Percentiles rank a stretch among this genome's conserved stretches.
phyloP scores from a whole-genome alignment of 2,888 invertebrate genomes.

The Gymnoscelis rufifasciata region DNA sequence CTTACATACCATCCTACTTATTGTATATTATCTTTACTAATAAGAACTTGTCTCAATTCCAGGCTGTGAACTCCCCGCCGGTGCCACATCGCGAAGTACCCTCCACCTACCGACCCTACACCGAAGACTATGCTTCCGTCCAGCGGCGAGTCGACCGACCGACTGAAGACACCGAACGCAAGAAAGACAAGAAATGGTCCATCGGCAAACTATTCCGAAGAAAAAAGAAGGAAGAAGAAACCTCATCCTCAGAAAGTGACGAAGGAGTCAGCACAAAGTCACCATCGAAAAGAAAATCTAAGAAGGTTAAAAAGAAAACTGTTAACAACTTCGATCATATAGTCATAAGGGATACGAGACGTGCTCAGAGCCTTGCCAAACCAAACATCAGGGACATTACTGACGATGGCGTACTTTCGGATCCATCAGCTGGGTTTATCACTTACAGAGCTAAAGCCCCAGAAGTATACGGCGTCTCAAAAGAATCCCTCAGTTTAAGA shows the following conservation, averaged over 20 bases:
- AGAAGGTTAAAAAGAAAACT: conserved; percentile 72
- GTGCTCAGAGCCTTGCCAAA: conserved; percentile 72
- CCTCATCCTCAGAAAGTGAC: conserved; percentile 75
- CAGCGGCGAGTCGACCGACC: conserved; percentile 59
- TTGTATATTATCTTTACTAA: conserved; percentile 3
- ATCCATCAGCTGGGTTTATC: conserved; percentile 76
- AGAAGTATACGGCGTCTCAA: conserved; percentile 55
- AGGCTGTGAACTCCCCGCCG: conserved; percentile 76
- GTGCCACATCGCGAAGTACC: conserved; percentile 66
- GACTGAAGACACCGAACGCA: conserved; percentile 58
- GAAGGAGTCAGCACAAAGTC: conserved; percentile 66
- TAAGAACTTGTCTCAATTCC: conserved; percentile 45
- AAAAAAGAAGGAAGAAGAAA: conserved; percentile 84
- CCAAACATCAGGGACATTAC: conserved; percentile 53
- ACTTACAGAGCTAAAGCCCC: conserved; percentile 63
- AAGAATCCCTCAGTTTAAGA: conserved; percentile 61
- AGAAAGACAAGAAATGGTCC: conserved; percentile 88
- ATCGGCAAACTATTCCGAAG: conserved; percentile 88
- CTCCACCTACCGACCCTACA: conserved; percentile 58
- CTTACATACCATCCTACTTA: too few species aligned
- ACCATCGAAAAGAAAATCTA: conserved; percentile 64
- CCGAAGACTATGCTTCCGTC: conserved; percentile 62
- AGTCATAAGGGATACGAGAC: conserved; percentile 75
- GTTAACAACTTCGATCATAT: conserved; percentile 83
- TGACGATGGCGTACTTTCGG: conserved; percentile 79